A percentile compares a stretch with the other conserved stretches of the same genome.
These are phyloP conservation scores for Heliconius ismenius DNA, from an alignment of 2,888 invertebrate species.

Conservation along the genomic window DNA sequence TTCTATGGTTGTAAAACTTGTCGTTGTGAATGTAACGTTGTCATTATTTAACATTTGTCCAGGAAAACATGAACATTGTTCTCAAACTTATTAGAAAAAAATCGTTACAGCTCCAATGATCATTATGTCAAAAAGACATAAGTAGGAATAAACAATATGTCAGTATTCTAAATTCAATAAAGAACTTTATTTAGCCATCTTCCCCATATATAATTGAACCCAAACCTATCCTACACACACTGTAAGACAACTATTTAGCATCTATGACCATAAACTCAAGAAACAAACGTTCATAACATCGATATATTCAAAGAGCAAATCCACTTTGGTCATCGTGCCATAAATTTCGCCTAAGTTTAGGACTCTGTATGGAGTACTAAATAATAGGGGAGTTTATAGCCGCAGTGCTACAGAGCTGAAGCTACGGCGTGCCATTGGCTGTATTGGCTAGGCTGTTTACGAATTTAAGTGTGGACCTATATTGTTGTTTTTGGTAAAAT, in stretches of 20 bases:
- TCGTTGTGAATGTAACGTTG: no score
- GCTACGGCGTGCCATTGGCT: slow-evolving; percentile 14
- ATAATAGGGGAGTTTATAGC: slow-evolving; percentile 26
- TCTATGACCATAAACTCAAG: background rate
- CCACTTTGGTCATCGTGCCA: slow-evolving; percentile 20
- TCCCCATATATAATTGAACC: background rate
- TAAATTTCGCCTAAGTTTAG: slow-evolving; percentile 26
- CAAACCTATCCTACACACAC: background rate
- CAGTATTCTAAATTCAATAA: background rate
- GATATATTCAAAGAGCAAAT: slow-evolving; percentile 25
- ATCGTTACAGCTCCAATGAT: no score
- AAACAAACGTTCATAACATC: slow-evolving; percentile 3
- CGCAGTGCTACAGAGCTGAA: slow-evolving; percentile 18
- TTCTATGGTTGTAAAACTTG: no score
- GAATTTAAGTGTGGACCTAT: background rate
- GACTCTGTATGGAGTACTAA: slow-evolving; percentile 15
- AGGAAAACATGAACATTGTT: no score
- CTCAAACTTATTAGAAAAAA: no score
- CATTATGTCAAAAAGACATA: no score
- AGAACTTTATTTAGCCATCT: background rate
- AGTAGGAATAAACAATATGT: no score
- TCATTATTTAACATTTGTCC: no score
- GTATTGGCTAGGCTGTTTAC: slow-evolving; percentile 8
- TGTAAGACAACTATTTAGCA: background rate
- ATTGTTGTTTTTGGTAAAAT: background rate